Conservation (phyloP, 2,888 invertebrate genomes). For the Sphaerophoria taeniata region DNA sequence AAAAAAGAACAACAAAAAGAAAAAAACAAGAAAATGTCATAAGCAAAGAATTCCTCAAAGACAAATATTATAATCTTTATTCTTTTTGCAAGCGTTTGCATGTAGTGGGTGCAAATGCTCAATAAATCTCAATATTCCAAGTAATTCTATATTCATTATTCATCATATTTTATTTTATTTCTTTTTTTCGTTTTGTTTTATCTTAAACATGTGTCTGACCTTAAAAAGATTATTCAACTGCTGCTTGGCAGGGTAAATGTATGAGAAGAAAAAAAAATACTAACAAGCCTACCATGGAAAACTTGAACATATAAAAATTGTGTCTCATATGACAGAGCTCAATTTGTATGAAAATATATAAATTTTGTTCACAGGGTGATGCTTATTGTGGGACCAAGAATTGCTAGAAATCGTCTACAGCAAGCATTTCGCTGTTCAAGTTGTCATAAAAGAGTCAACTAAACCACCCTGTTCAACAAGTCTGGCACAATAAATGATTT, state of each 20-base stretch:
- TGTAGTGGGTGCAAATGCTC: slow-evolving; percentile 55
- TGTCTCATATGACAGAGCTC: slow-evolving; percentile 60
- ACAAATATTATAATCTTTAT: not conserved
- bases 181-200: slow-evolving; percentile 1
- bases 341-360: not conserved
- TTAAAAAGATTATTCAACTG: slow-evolving; percentile 70
- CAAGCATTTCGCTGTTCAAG: too few relatives aligned
- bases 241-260: slow-evolving; percentile 47
- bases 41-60: not conserved
- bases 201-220: slow-evolving; percentile 61
- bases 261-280: slow-evolving; percentile 10
- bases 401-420: not conserved
- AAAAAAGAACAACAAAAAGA: not conserved
- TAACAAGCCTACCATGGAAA: slow-evolving; percentile 46
- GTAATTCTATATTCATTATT: slow-evolving; percentile 58
- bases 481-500: not conserved
- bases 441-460: too few relatives aligned
- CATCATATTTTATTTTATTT: slow-evolving; percentile 6
- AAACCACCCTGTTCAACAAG: slow-evolving; percentile 17
- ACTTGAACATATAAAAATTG: not conserved
- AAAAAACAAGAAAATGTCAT: not conserved
- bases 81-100: not conserved
- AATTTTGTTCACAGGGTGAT: not conserved
- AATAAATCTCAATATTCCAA: slow-evolving; percentile 49
- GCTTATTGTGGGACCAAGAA: not conserved